phyloP scores from a whole-genome alignment of 1,140 invertebrate species.

The Drosophila bipectinata region DNA sequence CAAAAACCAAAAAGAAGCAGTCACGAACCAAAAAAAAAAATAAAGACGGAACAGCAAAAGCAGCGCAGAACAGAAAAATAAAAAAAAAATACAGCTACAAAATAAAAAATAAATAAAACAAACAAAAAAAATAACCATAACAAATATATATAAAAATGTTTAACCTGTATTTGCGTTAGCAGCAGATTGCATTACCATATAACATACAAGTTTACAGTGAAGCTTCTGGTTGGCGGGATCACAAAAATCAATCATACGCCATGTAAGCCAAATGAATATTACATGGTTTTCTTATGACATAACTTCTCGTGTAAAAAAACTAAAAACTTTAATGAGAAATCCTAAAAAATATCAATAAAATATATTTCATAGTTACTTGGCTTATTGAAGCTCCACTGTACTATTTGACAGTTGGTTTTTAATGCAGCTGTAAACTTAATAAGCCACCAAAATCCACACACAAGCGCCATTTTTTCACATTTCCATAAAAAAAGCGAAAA shows the following conservation, averaged over 20 bases:
- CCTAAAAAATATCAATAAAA: too few species aligned
- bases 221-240: neutral
- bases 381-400: neutral
- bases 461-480: neutral
- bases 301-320: too few species aligned
- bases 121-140: neutral
- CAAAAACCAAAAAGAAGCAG: constrained; percentile 33
- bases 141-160: neutral
- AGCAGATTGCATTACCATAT: constrained; percentile 2
- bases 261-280: neutral
- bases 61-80: neutral
- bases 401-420: neutral
- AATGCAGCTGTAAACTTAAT: constrained; percentile 1
- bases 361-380: neutral
- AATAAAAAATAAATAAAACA: neutral
- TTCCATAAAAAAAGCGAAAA: neutral
- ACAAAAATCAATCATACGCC: neutral
- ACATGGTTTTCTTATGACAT: too few species aligned
- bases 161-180: constrained; percentile 3
- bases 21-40: constrained; percentile 14
- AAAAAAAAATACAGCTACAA: too few species aligned
- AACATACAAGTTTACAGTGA: constrained; percentile 1
- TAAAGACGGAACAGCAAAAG: neutral
- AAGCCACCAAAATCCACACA: constrained; percentile 1
- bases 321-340: too few species aligned